Evolutionary conservation across 1,140 invertebrate species (phyloP).

Genomic region (Pararge aegeria): DNA sequence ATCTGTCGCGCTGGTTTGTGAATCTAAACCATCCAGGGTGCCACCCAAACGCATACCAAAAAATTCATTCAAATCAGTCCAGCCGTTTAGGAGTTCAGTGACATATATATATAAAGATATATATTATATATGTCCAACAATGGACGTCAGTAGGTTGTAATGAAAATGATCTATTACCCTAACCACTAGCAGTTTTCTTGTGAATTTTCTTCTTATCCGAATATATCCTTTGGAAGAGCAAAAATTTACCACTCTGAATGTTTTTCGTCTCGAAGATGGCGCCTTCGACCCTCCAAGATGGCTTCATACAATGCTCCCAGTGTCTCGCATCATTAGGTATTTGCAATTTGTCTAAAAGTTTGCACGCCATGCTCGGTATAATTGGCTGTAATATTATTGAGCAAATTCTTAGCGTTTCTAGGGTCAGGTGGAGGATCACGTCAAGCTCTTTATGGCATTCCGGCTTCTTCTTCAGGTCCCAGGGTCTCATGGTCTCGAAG

Average conservation of each 20-base stretch:
- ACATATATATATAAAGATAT: too few species aligned
- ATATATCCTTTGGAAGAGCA: constrained; percentile 64
- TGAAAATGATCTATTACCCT: constrained; percentile 5
- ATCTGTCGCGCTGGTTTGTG: too few species aligned
- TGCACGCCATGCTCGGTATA: constrained; percentile 85
- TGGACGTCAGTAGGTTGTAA: too few species aligned
- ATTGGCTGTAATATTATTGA: constrained; percentile 92
- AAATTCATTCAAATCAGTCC: too few species aligned
- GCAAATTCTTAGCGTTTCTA: constrained; percentile 91
- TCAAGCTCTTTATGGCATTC: constrained; percentile 81
- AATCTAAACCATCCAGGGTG: too few species aligned
- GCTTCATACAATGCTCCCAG: constrained; percentile 54
- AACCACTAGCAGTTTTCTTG: constrained; percentile 46
- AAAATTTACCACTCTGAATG: constrained; percentile 62
- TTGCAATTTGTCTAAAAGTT: constrained; percentile 85
- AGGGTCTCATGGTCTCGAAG: constrained; percentile 92
- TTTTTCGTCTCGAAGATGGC: constrained; percentile 58
- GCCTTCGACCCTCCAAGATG: constrained; percentile 54
- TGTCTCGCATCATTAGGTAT: constrained; percentile 61
- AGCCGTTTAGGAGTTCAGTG: too few species aligned
- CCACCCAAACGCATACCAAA: too few species aligned
- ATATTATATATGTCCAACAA: too few species aligned
- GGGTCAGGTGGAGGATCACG: constrained; percentile 88
- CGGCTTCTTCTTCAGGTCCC: constrained; percentile 84
- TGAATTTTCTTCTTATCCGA: constrained; percentile 49